These are phyloP conservation scores for Saccostrea echinata DNA, from an alignment of 1,140 invertebrate species.

Conservation along the genomic window DNA sequence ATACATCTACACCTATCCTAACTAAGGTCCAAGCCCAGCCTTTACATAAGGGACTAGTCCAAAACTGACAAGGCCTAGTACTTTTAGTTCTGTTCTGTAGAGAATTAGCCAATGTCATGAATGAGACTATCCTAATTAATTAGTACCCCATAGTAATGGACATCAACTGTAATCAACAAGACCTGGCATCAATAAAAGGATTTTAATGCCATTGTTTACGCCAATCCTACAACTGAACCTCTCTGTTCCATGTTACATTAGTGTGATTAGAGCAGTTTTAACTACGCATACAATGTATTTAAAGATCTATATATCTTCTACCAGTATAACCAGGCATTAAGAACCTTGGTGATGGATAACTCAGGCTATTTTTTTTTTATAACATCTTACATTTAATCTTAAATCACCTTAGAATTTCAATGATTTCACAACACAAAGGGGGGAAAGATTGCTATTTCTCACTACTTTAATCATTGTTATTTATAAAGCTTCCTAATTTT, in stretches of 20 bases:
- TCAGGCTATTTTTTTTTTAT: background rate
- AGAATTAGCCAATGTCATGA: background rate
- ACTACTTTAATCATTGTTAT: background rate
- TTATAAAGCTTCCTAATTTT: background rate
- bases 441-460: background rate
- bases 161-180: slow-evolving; percentile 3
- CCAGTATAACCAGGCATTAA: background rate
- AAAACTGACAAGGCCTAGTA: background rate
- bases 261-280: background rate
- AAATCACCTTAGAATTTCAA: background rate
- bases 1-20: no score
- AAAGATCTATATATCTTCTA: background rate
- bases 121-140: slow-evolving; percentile 5
- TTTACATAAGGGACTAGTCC: background rate
- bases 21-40: background rate
- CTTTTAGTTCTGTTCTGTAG: no score
- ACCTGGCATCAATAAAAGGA: background rate
- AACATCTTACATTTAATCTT: background rate
- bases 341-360: background rate
- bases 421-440: no score
- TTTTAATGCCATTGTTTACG: slow-evolving; percentile 3
- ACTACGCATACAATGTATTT: background rate
- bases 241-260: background rate
- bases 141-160: background rate
- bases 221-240: background rate